phyloP scores from a whole-genome alignment of 2,113 vertebrate genomes.

The Chloroceryle aenea region DNA sequence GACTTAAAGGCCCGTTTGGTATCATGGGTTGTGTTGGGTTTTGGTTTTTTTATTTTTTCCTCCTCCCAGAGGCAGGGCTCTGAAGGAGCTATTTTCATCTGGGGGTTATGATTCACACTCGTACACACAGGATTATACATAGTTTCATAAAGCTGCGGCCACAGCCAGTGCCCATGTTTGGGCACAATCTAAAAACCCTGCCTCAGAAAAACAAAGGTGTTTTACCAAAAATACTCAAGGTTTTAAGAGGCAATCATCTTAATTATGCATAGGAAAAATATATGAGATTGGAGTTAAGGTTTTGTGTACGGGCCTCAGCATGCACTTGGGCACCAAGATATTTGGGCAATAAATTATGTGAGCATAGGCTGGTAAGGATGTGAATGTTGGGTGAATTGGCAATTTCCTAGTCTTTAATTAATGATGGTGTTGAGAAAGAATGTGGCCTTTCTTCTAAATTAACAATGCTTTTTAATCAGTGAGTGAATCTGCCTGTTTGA shows the following conservation, averaged over 20 bases:
- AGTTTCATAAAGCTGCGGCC: conserved; percentile 11
- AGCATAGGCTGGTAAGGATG: conserved; percentile 52
- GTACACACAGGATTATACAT: background rate
- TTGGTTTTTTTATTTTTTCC: background rate
- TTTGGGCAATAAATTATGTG: conserved; percentile 55
- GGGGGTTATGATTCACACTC: conserved; percentile 42
- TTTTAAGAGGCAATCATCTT: conserved; percentile 63
- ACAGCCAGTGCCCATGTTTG: conserved; percentile 5
- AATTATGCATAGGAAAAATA: conserved; percentile 51
- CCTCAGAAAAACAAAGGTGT: conserved; percentile 50
- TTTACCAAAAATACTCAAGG: conserved; percentile 53
- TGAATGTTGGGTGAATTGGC: conserved; percentile 59
- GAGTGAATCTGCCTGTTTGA: conserved; percentile 33
- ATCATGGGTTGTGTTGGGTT: background rate
- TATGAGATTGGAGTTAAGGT: conserved; percentile 29
- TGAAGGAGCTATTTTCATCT: conserved; percentile 35
- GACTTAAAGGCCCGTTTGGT: background rate
- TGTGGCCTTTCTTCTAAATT: conserved; percentile 68
- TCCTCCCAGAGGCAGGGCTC: background rate
- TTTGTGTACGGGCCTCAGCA: conserved; percentile 48
- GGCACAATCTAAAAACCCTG: conserved; percentile 13
- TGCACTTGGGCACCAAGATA: conserved; percentile 38
- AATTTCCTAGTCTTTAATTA: conserved; percentile 71
- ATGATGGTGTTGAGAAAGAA: conserved; percentile 65
- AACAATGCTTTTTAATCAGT: conserved; percentile 63